A percentile compares a stretch with the other conserved stretches of the same genome.
Conservation (phyloP, 2,113 vertebrate genomes). For the Oryzias curvinotus region DNA sequence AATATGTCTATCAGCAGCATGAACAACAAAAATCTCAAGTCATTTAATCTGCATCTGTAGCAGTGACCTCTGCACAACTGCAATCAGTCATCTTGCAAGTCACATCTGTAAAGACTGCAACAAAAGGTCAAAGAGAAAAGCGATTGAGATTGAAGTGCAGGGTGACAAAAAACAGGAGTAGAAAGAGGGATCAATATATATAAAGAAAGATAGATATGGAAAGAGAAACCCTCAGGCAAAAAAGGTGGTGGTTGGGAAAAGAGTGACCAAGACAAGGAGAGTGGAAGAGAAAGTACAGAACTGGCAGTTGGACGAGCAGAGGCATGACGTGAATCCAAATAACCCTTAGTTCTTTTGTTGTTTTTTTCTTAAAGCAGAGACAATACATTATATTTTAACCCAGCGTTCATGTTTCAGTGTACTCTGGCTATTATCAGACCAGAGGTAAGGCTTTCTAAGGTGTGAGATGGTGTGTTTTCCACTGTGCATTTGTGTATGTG, state of each 20-base stretch:
- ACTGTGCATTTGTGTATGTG: slow-evolving; percentile 11
- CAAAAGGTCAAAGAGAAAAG: slow-evolving; percentile 9
- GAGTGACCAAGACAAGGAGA: slow-evolving; percentile 26
- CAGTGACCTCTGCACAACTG: background rate
- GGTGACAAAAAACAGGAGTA: background rate
- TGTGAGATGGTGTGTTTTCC: background rate
- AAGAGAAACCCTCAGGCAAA: slow-evolving; percentile 15
- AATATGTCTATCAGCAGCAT: background rate
- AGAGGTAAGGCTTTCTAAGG: slow-evolving; percentile 8
- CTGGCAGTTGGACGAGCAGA: slow-evolving; percentile 50
- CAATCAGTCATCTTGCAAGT: slow-evolving; percentile 13
- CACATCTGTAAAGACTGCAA: slow-evolving; percentile 18
- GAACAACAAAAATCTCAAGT: background rate
- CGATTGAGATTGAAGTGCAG: background rate
- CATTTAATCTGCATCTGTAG: slow-evolving; percentile 5
- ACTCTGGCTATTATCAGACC: slow-evolving; percentile 11
- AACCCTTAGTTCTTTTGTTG: slow-evolving; percentile 49
- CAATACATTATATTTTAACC: slow-evolving; percentile 40
- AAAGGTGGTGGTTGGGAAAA: slow-evolving; percentile 13
- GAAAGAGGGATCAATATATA: slow-evolving; percentile 20
- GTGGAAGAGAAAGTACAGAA: slow-evolving; percentile 41
- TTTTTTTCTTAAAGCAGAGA: slow-evolving; percentile 45
- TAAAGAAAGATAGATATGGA: slow-evolving; percentile 8
- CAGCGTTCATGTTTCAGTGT: slow-evolving; percentile 9
- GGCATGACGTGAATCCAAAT: slow-evolving; percentile 66